Evolutionary conservation across 1,140 invertebrate genomes (phyloP).

Genomic region (Neocloeon triangulifer): DNA sequence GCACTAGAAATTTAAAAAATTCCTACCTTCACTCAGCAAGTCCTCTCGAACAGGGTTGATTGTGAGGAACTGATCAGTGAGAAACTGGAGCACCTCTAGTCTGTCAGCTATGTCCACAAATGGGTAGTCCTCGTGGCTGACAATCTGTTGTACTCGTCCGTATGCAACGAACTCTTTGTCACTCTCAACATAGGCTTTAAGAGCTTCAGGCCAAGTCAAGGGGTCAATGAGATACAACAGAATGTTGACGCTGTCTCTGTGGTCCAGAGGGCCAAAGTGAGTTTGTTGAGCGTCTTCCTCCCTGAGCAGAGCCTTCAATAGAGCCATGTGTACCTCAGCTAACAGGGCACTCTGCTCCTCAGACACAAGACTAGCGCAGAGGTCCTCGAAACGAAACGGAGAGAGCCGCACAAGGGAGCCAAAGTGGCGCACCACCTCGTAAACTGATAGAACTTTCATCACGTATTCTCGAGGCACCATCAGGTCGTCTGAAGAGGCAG

Average conservation of each 20-base stretch:
- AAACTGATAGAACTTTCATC: constrained; percentile 62
- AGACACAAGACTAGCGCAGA: constrained; percentile 73
- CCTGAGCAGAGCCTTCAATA: constrained; percentile 71
- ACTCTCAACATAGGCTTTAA: constrained; percentile 73
- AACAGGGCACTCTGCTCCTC: constrained; percentile 80
- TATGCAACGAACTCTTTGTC: constrained; percentile 51
- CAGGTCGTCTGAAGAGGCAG: constrained; percentile 76
- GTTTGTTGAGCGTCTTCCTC: constrained; percentile 91
- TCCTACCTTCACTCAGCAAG: constrained; percentile 72
- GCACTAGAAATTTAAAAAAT: too few relatives aligned
- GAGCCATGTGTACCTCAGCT: constrained; percentile 77
- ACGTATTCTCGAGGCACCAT: constrained; percentile 53
- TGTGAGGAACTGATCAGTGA: constrained; percentile 85
- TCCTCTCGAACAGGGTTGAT: constrained; percentile 83
- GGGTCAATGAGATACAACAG: constrained; percentile 76
- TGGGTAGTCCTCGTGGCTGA: constrained; percentile 59
- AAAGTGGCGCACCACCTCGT: constrained; percentile 86
- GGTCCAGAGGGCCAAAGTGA: constrained; percentile 83
- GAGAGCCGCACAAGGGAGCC: constrained; percentile 70
- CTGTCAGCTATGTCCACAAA: constrained; percentile 63
- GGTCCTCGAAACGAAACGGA: constrained; percentile 88
- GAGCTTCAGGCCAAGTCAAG: constrained; percentile 84
- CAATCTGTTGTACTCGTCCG: constrained; percentile 9
- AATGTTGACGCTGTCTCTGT: constrained; percentile 91
- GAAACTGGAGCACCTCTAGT: constrained; percentile 67